Evolutionary conservation across 2,888 invertebrate genomes (phyloP), one percentile per base, ranked within the genome.

Genomic region (Tiliacea aurago): DNA sequence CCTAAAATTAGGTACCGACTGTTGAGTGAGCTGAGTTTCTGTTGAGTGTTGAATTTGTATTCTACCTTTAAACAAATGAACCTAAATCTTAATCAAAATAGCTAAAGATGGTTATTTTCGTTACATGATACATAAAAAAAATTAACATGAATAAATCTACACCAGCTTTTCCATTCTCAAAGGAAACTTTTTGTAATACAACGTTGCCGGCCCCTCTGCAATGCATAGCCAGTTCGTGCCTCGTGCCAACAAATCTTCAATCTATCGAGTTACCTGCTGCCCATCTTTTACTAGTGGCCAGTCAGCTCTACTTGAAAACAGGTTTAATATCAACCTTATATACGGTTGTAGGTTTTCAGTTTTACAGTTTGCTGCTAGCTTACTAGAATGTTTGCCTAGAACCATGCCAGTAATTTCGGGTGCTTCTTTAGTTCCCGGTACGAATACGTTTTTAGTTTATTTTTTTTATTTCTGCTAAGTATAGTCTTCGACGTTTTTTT

Each of bases 231-330:
- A 13, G 51, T 80, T 65, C 80, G 80, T 77, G 80, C 28, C 23
- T 37, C 33, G 67, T 81, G 81, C 81, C 81, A 81, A 85, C 78
- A 75, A 85, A 85, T 81, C 76, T 79, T 76, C 51, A 63, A 78
- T 76, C 58, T 70, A 69, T 76, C 76, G 79, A 47, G 76, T 63
- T 68, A 78, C 80, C 74, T 79, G 67, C 73, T 77, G 41, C 68
- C 73, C 49, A 68, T 73, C 13, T 77, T 73, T 62, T n/a, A 47
- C 33, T 66, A 69, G 51, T 65, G 56, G 47, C 76, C 59, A 73
- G 77, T 72, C 77, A 72, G 73, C 73, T 77, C 20, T n/a, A 64
- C 23, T 56, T 15, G 28, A 45, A 73, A 66, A 13, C 41, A 76
- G 64, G 47, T 76, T 76, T 77, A 73, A 78, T 78, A 73, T 78